These are phyloP conservation scores for Pseudomyrmex dendroicus DNA, from an alignment of 1,140 invertebrate species.

Conservation along the genomic window DNA sequence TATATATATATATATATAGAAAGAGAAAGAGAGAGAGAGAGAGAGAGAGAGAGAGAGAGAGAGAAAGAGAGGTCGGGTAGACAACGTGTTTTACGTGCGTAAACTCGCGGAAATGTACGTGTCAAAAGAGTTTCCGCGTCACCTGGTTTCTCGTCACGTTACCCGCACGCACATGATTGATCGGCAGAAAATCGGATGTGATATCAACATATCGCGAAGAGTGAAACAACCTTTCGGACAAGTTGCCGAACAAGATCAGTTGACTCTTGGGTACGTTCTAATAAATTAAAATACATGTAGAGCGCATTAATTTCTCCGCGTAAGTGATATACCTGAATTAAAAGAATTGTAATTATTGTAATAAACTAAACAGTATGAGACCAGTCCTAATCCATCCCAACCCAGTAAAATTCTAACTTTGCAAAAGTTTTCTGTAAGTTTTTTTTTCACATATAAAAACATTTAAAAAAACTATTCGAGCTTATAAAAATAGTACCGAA, in stretches of 20 bases:
- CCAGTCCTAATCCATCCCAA: too few relatives aligned
- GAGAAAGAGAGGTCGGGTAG: neutral
- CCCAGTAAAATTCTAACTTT: too few relatives aligned
- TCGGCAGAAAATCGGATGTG: constrained; percentile 10
- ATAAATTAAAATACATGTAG: constrained; percentile 17
- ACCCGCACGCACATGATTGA: constrained; percentile 1
- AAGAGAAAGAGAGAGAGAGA: too few relatives aligned
- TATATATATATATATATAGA: too few relatives aligned
- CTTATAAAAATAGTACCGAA: too few relatives aligned
- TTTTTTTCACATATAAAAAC: neutral
- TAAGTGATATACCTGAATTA: too few relatives aligned
- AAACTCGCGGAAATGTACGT: constrained; percentile 38
- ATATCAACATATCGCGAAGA: constrained; percentile 15
- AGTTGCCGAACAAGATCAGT: constrained; percentile 28
- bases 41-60: neutral
- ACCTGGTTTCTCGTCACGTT: constrained; percentile 19
- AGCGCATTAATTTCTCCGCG: neutral
- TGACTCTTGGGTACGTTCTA: constrained; percentile 15
- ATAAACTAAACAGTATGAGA: too few relatives aligned
- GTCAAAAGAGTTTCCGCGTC: constrained; percentile 20
- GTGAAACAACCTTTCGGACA: constrained; percentile 18
- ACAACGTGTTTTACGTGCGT: constrained; percentile 41
- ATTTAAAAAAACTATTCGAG: too few relatives aligned
- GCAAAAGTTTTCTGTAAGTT: neutral
- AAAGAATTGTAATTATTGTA: too few relatives aligned